phyloP scores from a whole-genome alignment of 1,140 invertebrate genomes.

The Ceratosolen fusciceps region DNA sequence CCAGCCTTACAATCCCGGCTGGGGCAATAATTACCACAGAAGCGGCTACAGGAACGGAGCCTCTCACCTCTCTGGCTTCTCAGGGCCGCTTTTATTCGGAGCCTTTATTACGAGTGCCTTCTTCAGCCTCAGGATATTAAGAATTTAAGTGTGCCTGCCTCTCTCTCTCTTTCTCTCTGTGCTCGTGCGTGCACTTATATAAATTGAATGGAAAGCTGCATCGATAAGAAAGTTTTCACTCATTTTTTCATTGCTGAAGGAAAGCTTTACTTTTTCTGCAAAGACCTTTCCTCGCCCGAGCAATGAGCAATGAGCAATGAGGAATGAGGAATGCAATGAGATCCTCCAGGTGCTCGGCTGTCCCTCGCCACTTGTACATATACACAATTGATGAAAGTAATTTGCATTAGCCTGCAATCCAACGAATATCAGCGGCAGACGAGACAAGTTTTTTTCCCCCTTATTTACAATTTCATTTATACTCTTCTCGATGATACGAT shows the following conservation, averaged over 20 bases:
- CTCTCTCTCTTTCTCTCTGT: too few relatives aligned
- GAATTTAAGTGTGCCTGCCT: background rate
- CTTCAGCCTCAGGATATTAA: background rate
- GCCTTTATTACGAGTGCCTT: background rate
- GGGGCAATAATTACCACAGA: conserved; percentile 50
- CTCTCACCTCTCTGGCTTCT: background rate
- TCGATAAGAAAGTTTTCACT: background rate
- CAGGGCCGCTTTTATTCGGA: background rate
- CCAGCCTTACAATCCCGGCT: conserved; percentile 49
- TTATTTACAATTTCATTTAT: too few relatives aligned
- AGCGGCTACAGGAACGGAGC: conserved; percentile 37
- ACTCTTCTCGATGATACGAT: too few relatives aligned
- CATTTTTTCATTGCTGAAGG: background rate
- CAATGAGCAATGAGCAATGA: background rate
- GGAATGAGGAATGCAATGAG: too few relatives aligned
- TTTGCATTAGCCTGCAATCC: too few relatives aligned
- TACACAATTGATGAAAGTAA: background rate
- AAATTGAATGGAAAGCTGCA: background rate
- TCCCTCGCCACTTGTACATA: background rate
- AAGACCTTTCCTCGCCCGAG: background rate
- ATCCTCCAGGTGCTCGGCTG: too few relatives aligned
- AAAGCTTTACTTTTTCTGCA: background rate
- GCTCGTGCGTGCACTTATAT: background rate
- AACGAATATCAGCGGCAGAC: too few relatives aligned
- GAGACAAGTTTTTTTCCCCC: background rate